Conservation (phyloP, 1,140 invertebrate species). For the Achroia grisella region DNA sequence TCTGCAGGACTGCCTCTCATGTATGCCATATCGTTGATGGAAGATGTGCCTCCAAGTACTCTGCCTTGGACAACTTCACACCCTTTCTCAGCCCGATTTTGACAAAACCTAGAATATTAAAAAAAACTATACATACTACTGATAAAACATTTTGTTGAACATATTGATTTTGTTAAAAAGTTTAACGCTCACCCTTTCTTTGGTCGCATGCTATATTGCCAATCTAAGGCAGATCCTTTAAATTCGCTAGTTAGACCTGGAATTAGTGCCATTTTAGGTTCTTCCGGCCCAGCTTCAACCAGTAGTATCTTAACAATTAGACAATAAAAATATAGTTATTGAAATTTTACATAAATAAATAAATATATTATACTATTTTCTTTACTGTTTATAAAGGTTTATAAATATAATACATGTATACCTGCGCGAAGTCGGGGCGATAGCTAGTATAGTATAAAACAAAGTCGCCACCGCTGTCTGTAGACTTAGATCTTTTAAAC, state of each 20-base stretch:
- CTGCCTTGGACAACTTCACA: conserved; percentile 74
- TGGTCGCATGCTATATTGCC: conserved; percentile 80
- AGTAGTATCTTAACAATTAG: conserved; percentile 67
- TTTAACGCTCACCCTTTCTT: conserved; percentile 72
- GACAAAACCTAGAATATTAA: conserved; percentile 47
- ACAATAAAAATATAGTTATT: too few species aligned
- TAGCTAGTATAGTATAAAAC: too few species aligned
- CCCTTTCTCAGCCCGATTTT: conserved; percentile 37
- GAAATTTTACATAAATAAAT: too few species aligned
- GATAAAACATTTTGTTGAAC: conserved; percentile 21
- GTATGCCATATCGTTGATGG: conserved; percentile 89
- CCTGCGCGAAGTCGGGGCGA: too few species aligned
- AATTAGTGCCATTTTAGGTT: conserved; percentile 80
- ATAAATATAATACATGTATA: too few species aligned
- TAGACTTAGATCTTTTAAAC: too few species aligned
- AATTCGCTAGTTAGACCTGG: conserved; percentile 77
- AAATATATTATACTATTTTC: too few species aligned
- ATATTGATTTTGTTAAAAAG: background rate
- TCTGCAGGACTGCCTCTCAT: conserved; percentile 81
- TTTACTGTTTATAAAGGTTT: too few species aligned
- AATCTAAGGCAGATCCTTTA: conserved; percentile 76
- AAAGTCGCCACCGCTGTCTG: too few species aligned
- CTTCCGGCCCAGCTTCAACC: conserved; percentile 80
- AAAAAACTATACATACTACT: conserved; percentile 41
- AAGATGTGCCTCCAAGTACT: conserved; percentile 84